These are phyloP conservation scores for Mola mola DNA, from an alignment of 2,113 vertebrate genomes.

Conservation along the genomic window DNA sequence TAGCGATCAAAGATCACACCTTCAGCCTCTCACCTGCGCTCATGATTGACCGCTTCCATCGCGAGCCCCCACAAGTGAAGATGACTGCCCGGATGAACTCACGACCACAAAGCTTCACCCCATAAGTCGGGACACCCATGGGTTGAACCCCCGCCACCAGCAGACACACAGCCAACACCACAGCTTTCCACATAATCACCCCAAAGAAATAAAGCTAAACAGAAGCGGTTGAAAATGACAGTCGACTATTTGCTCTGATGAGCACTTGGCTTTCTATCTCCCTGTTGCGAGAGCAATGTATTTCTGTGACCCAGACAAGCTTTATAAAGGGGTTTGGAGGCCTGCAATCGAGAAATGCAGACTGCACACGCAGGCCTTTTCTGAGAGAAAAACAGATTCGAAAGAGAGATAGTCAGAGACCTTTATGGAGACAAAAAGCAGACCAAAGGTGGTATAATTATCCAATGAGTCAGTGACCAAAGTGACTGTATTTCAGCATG, in stretches of 20 bases:
- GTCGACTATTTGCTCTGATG: constrained; percentile 10
- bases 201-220: constrained; percentile 4
- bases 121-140: constrained; percentile 73
- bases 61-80: constrained; percentile 88
- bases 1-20: background rate
- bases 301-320: constrained; percentile 50
- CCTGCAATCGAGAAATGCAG: constrained; percentile 25
- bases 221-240: constrained; percentile 1
- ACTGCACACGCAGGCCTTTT: constrained; percentile 41
- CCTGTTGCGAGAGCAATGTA: constrained; percentile 48
- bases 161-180: constrained; percentile 75
- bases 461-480: constrained; percentile 27
- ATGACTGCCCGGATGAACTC: constrained; percentile 90
- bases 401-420: constrained; percentile 72
- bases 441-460: constrained; percentile 74
- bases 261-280: constrained; percentile 33
- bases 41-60: constrained; percentile 82
- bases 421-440: constrained; percentile 80
- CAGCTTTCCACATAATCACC: constrained; percentile 77
- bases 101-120: constrained; percentile 87
- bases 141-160: constrained; percentile 72
- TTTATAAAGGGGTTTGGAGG: constrained; percentile 75
- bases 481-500: constrained; percentile 43
- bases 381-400: constrained; percentile 59
- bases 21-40: constrained; percentile 70